Evolutionary conservation across 2,113 vertebrate species (phyloP), one percentile per base, ranked within the genome.

Genomic region (Pyrgilauda ruficollis): DNA sequence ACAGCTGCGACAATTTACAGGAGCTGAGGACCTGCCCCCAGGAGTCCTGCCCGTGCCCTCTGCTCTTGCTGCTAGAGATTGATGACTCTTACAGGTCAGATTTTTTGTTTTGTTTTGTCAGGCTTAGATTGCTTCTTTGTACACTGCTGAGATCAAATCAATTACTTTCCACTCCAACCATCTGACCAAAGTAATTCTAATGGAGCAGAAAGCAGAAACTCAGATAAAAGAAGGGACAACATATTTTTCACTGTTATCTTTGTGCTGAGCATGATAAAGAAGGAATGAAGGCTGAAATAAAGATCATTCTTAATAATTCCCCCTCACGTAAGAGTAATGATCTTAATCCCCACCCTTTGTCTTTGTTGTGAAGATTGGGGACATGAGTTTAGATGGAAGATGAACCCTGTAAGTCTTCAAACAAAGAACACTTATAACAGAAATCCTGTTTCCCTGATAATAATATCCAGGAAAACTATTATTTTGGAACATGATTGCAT

Each of bases 41-140:
- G 86, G 94, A 96, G 95, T 31, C 90, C 93, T 96, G 94, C 85
- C 91, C 8, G 26, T 59, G 76, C 90, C 94, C 94, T 91, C 88
- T 94, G 88, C 88, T 95, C 92, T 87, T 89, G 28, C 88, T 79
- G 90, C 89, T 68, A 18, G 56, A 96, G 96, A 97, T 96, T 91
- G 74, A 97, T 97, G 93, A 78, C 92, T 96, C 93, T 94, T 96
- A 96, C 90, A 91, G 96, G 96, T 97, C 96, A 96, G 96, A 95
- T 81, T 95, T 93, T 97, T 96, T 96, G 94, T 95, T 97, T 96
- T 96, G 95, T 94, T 96, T 93, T 96, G 85, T 90, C 92, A 97
- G 96, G 93, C 80, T 91, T 62, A 94, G 52, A 52, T 96, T 87
- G 66, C 78, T 89, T 96, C 91, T 95, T 92, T 88, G 92, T 92